phyloP scores from a whole-genome alignment of 2,113 vertebrate species.

The Calonectris borealis region DNA sequence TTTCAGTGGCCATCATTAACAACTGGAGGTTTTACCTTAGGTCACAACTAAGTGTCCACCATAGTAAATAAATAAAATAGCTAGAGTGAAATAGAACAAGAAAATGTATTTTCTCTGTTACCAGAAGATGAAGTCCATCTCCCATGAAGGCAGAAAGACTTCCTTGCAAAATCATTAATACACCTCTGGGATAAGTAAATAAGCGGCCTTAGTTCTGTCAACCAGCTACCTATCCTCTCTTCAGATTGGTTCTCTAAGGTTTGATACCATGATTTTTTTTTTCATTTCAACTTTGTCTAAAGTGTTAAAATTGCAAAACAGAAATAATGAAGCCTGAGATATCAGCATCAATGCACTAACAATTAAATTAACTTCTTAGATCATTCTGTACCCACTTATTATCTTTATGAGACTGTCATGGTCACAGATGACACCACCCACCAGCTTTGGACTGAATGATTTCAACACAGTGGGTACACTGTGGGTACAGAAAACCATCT shows the following conservation, averaged over 20 bases:
- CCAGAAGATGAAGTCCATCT: neutral
- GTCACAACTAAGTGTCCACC: neutral
- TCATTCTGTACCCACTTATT: neutral
- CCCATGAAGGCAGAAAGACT: neutral
- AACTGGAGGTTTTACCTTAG: neutral
- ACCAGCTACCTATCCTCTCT: neutral
- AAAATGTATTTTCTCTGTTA: neutral
- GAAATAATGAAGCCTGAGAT: neutral
- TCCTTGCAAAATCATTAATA: neutral
- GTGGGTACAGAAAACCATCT: neutral
- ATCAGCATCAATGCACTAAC: neutral
- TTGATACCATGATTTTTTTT: neutral
- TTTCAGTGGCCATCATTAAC: neutral
- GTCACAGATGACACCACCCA: neutral
- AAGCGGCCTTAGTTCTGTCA: neutral
- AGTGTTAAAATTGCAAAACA: neutral
- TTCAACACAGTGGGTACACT: neutral
- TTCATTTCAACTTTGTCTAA: neutral
- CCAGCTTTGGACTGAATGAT: neutral
- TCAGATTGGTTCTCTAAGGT: neutral
- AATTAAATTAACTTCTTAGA: neutral
- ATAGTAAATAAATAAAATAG: neutral
- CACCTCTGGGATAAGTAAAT: neutral
- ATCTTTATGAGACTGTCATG: neutral
- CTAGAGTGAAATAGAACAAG: neutral